Base-by-base conservation (phyloP, 2,797 vertebrate species). In the Morus bassanus region DNA sequence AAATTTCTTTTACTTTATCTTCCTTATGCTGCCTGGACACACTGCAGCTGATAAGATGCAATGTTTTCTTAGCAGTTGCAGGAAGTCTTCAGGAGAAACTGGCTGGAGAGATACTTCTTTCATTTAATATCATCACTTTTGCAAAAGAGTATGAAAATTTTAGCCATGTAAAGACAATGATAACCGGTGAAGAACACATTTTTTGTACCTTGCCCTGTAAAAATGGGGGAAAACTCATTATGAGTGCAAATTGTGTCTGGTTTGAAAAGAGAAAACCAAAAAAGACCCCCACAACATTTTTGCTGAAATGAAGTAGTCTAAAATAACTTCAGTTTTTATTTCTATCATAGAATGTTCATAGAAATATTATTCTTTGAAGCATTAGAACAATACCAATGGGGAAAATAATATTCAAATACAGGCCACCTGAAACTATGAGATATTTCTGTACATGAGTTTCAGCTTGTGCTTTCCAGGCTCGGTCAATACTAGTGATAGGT, bases 1-100 rank as follows among this genome's bases (percentile, higher is more conserved):
- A 67, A 92, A 88, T 81, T 85, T 57, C n/a, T 65, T 84, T 82
- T 81, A 45, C 80, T 92, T 95, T 57, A 61, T 91, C 61, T 89
- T 89, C 31, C 69, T 88, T 87, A 82, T 7, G 43, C 53, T 84
- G 15, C 39, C 39, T 45, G 33, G 57, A 50, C 74, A 69, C 9
- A 5, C 33, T 63, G 48, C 19, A 28, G 39, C 53, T 82, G 75
- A 24, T 85, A 85, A 89, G 65, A 73, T n/a, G 9, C 33, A 48
- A 15, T 0, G 0, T 80, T 82, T 89, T 65, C 78, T 85, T 43
- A 59, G 51, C 31, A 65, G 37, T 6, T 65, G 51, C 37, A 41
- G 53, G 41, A 86, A 64, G 54, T 54, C 59, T 69, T 59, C 74
- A 73, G 78, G n/a, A 93, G 28, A 61, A 81, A 16, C 35, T 91